Base-by-base conservation (phyloP, 2,113 vertebrate genomes). In the Pycnonotus jocosus region DNA sequence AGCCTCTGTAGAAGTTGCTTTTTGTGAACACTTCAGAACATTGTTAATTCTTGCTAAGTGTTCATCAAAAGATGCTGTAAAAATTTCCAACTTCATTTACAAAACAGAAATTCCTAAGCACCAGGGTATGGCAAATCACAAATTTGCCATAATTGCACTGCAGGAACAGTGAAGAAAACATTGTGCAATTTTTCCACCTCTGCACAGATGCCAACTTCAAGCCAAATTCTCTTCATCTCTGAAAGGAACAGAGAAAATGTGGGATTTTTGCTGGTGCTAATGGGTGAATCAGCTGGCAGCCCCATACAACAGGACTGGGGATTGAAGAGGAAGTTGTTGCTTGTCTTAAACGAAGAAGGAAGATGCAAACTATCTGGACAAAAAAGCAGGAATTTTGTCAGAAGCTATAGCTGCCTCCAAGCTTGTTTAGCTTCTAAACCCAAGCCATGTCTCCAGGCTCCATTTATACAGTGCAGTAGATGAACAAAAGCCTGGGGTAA, bases 401-500 rank as follows among this genome's bases (percentile, higher is more conserved):
- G 48, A 54, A 72, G 42, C 10, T 56, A 5, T 24, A 78, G 15
- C 15, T 69, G 33, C 8, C 31, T 76, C 44, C 50, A 61, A 69
- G 27, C 11, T 44, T 30, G 3, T n/a, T 69, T 38, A 86, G 7
- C 27, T 35, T 42, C 27, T 73, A 57, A 90, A 64, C n/a, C 8
- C 5, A 3, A 83, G 53, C 33, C 38, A 5, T 3, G 7, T 37
- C n/a, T 62, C 47, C 57, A 76, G 71, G 8, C 47, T 50, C 25
- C 27, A 37, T 22, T 8, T 50, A 15, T 7, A 30, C 25, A 5
- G 17, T 0, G 1, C 4, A 3, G 10, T 28, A 65, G 19, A 50
- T 54, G 20, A 22, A 35, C 16, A 51, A 54, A 54, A 73, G 13
- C 38, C 24, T 48, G 47, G 82, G 31, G 28, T 38, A 23, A 74